Conservation (phyloP, 2,113 vertebrate genomes). For the Motacilla alba region DNA sequence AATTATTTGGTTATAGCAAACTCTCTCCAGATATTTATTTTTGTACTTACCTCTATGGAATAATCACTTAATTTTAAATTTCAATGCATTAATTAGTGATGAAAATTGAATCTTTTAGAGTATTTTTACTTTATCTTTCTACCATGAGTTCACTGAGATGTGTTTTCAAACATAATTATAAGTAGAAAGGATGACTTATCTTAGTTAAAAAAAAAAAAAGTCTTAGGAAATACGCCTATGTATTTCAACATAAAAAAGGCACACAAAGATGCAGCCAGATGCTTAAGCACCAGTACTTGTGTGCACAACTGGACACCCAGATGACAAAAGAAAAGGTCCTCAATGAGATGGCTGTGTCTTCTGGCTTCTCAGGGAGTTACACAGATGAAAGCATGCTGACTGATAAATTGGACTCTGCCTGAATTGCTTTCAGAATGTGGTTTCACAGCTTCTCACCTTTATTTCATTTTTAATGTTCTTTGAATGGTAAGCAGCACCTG, state of each 20-base stretch:
- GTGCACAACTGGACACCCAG: neutral
- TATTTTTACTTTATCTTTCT: neutral
- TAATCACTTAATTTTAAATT: constrained; percentile 23
- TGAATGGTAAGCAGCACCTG: neutral
- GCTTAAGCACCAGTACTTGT: neutral
- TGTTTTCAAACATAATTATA: neutral
- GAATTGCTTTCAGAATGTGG: neutral
- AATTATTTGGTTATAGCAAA: constrained; percentile 30
- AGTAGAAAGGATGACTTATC: neutral
- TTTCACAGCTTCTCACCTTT: neutral
- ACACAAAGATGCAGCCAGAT: neutral
- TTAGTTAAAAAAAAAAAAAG: neutral
- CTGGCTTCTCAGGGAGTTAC: neutral
- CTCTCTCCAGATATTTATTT: neutral
- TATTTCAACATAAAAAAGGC: neutral
- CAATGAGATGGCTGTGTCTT: neutral
- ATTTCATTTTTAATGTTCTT: neutral
- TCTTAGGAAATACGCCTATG: neutral
- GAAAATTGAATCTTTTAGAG: neutral
- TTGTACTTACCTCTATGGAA: neutral
- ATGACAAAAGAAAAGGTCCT: neutral
- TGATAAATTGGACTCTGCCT: neutral
- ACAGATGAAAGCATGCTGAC: fast-evolving
- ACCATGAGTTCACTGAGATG: neutral
- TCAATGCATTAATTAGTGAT: neutral